Evolutionary conservation across 1,140 invertebrate genomes (phyloP).

Genomic region (Achatina immaculata): DNA sequence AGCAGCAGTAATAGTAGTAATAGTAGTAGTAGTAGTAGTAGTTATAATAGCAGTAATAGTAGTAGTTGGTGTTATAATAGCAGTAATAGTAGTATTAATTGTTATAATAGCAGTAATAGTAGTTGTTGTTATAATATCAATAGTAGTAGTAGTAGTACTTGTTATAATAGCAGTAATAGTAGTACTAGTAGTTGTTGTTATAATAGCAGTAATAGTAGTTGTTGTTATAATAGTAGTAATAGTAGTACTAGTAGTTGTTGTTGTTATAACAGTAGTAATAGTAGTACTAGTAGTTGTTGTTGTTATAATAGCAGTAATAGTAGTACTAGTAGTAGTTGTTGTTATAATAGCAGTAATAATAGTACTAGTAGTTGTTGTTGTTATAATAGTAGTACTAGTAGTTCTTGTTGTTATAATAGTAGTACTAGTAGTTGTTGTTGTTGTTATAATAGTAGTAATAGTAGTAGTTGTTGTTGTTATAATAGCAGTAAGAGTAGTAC

Average conservation of each 20-base stretch:
- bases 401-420: neutral
- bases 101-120: neutral
- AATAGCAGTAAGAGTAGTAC: constrained; percentile 14
- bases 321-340: constrained; percentile 30
- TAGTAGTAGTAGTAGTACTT: constrained; percentile 30
- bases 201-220: constrained; percentile 13
- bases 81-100: too few species aligned
- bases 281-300: constrained; percentile 11
- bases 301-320: constrained; percentile 33
- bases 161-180: constrained; percentile 26
- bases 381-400: constrained; percentile 22
- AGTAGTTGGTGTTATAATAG: too few species aligned
- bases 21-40: too few species aligned
- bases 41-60: neutral
- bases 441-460: constrained; percentile 20
- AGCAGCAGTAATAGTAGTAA: neutral
- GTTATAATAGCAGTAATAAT: constrained; percentile 24
- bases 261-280: neutral
- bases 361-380: constrained; percentile 24
- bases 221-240: constrained; percentile 14
- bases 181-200: constrained; percentile 23
- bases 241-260: constrained; percentile 15
- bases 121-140: constrained; percentile 26
- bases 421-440: constrained; percentile 3
- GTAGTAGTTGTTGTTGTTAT: neutral